A percentile compares a stretch with the other conserved stretches of the same genome.
phyloP scores from a whole-genome alignment of 2,113 vertebrate genomes.

The Erinaceus europaeus region DNA sequence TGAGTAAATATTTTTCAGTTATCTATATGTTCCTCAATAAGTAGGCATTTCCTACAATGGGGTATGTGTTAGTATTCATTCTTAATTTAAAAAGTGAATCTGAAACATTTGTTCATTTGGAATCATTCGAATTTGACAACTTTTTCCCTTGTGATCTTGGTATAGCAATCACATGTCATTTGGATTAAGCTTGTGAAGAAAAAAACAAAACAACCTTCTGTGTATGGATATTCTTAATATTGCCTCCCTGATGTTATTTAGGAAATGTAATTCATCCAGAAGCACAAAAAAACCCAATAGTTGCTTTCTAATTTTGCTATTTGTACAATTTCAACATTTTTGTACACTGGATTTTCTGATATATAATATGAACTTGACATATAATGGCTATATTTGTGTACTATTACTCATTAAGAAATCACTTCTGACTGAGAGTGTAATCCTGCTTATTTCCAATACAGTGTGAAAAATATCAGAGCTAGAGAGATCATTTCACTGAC shows the following conservation, averaged over 20 bases:
- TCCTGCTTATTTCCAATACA: neutral
- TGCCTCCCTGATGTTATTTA: neutral
- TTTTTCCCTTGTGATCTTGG: neutral
- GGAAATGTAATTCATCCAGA: neutral
- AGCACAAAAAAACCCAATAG: neutral
- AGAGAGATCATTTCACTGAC: neutral
- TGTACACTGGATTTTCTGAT: neutral
- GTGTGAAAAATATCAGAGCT: neutral
- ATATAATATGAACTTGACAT: neutral
- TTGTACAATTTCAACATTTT: neutral
- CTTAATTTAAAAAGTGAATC: neutral
- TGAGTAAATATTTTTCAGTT: neutral
- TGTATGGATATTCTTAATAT: neutral
- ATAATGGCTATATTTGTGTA: neutral
- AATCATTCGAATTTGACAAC: neutral
- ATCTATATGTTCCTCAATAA: neutral
- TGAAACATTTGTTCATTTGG: neutral
- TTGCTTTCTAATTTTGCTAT: neutral
- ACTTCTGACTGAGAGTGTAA: neutral
- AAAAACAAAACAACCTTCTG: neutral
- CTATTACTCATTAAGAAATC: conserved; percentile 12
- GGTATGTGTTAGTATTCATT: neutral
- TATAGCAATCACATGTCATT: neutral
- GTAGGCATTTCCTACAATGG: neutral
- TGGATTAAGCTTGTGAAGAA: neutral